Percentiles rank a stretch among this genome's conserved stretches.
Evolutionary conservation across 2,797 vertebrate species (phyloP).

Genomic region (Crocodylus rhombifer): DNA sequence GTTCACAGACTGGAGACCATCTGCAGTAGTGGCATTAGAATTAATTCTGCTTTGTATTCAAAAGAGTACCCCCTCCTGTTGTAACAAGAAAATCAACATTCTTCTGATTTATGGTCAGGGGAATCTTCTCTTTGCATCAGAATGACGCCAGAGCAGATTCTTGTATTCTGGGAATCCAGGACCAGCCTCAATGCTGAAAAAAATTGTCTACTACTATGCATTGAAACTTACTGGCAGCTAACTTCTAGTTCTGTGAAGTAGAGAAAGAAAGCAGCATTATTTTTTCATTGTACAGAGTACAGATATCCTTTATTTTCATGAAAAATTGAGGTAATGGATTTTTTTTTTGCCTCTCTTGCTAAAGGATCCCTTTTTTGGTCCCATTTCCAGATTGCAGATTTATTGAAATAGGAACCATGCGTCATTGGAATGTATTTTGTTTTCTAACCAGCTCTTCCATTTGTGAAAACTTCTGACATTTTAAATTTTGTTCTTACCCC

Average conservation of each 20-base stretch:
- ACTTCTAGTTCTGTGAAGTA: neutral
- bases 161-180: neutral
- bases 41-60: neutral
- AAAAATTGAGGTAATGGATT: neutral
- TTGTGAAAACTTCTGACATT: neutral
- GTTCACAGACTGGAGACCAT: neutral
- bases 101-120: neutral
- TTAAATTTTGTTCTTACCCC: constrained; percentile 15
- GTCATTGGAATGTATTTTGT: neutral
- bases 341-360: neutral
- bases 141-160: neutral
- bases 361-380: neutral
- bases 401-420: neutral
- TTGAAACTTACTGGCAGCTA: neutral
- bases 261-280: neutral
- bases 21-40: neutral
- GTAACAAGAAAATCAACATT: neutral
- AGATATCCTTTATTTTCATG: neutral
- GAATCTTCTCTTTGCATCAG: neutral
- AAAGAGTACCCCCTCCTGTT: neutral
- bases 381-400: neutral
- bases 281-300: neutral
- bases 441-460: neutral
- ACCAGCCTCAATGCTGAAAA: neutral
- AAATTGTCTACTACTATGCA: rapidly evolving